phyloP scores from a whole-genome alignment of 2,888 invertebrate genomes.

The Erebia palarica region DNA sequence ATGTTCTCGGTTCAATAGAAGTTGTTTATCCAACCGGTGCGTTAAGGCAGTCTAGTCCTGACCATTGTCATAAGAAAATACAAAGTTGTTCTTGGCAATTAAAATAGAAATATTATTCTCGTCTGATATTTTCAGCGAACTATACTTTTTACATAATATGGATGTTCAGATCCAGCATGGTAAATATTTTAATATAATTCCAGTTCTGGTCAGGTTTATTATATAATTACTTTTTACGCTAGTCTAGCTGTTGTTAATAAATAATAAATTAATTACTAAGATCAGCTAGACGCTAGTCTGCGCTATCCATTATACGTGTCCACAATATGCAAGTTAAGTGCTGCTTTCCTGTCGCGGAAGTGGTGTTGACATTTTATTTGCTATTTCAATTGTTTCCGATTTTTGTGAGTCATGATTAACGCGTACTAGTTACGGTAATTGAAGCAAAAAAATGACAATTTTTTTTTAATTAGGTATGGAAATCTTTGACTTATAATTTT shows the following conservation, averaged over 20 bases:
- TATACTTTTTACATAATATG: no score
- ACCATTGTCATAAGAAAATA: no score
- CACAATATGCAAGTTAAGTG: slow-evolving; percentile 64
- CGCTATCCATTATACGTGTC: slow-evolving; percentile 28
- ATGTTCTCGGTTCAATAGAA: no score
- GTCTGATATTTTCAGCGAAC: no score
- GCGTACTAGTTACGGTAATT: not conserved
- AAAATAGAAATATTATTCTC: no score
- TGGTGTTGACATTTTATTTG: slow-evolving; percentile 53
- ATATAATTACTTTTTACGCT: not conserved
- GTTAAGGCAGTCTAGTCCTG: no score
- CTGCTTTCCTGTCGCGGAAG: slow-evolving; percentile 71
- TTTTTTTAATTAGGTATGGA: not conserved
- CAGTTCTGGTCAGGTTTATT: no score
- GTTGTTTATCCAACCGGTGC: no score
- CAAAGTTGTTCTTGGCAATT: no score
- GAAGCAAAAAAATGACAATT: not conserved
- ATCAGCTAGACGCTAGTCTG: slow-evolving; percentile 2
- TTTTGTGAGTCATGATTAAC: slow-evolving; percentile 4
- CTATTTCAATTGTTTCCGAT: slow-evolving; percentile 67
- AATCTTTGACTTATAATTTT: not conserved
- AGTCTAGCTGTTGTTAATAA: not conserved
- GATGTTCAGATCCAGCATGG: no score
- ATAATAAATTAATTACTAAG: not conserved
- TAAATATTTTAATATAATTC: no score